phyloP scores from a whole-genome alignment of 2,113 vertebrate genomes.

The Spheniscus mendiculus region DNA sequence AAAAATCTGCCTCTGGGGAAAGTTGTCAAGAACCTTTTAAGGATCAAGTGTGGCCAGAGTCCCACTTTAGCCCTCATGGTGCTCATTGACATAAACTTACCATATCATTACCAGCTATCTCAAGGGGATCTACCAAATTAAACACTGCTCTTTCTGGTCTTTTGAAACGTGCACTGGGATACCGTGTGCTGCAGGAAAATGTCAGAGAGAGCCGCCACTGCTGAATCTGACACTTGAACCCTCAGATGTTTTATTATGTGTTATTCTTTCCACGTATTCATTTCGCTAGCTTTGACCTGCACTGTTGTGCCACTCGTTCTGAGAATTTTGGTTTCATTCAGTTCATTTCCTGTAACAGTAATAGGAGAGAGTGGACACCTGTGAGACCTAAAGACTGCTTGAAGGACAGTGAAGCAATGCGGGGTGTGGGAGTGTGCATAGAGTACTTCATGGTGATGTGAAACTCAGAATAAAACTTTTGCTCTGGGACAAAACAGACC shows the following conservation, averaged over 20 bases:
- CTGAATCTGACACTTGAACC: background rate
- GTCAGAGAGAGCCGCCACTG: background rate
- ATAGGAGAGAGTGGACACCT: background rate
- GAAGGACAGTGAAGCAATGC: background rate
- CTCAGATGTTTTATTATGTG: background rate
- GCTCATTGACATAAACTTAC: background rate
- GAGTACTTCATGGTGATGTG: background rate
- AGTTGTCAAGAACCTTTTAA: background rate
- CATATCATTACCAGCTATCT: background rate
- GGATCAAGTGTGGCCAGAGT: background rate
- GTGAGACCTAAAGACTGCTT: background rate
- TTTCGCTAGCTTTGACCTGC: background rate
- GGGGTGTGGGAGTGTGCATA: rapidly evolving
- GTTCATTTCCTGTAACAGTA: background rate
- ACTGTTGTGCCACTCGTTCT: rapidly evolving
- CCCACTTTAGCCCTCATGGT: background rate
- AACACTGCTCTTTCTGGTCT: background rate
- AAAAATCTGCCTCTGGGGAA: background rate
- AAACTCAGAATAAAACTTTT: background rate
- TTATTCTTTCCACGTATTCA: background rate
- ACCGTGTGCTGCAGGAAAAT: background rate
- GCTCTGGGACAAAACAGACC: background rate
- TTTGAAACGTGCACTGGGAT: background rate
- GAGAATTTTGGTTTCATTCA: background rate
- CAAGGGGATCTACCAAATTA: background rate